Evolutionary conservation across 1,140 invertebrate genomes (phyloP).

Genomic region (Drosophila willistoni): DNA sequence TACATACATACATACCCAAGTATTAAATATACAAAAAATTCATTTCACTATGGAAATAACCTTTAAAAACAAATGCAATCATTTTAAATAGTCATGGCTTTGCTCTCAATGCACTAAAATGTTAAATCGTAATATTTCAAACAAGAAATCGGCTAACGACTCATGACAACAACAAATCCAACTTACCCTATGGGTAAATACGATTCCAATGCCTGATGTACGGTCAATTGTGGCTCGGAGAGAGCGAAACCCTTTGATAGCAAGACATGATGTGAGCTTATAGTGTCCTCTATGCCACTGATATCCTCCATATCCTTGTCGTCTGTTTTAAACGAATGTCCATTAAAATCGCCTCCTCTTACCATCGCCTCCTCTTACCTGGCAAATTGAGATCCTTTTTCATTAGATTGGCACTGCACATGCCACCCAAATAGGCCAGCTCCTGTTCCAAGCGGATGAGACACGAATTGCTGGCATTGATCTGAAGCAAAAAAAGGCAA

Average conservation of each 20-base stretch:
- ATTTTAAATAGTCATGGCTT: too few relatives aligned
- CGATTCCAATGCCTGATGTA: conserved; percentile 95
- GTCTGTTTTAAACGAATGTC: conserved; percentile 80
- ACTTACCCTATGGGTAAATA: conserved; percentile 93
- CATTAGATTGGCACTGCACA: conserved; percentile 94
- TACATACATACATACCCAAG: too few relatives aligned
- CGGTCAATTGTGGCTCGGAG: conserved; percentile 90
- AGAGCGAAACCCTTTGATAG: conserved; percentile 96
- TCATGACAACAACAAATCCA: conserved; percentile 10
- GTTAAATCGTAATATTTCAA: too few relatives aligned
- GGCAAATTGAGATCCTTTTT: conserved; percentile 92
- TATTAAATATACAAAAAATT: neutral
- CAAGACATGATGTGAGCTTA: conserved; percentile 88
- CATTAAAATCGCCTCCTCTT: neutral
- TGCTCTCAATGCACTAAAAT: too few relatives aligned
- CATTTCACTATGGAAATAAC: neutral
- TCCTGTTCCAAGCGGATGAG: conserved; percentile 94
- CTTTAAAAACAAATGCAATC: too few relatives aligned
- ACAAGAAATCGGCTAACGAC: too few relatives aligned
- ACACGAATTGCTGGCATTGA: conserved; percentile 81
- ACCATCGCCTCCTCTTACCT: conserved; percentile 83
- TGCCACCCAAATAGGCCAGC: conserved; percentile 94
- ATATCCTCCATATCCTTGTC: conserved; percentile 91
- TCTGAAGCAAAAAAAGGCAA: conserved; percentile 45
- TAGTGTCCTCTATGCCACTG: conserved; percentile 89